phyloP scores from a whole-genome alignment of 1,140 invertebrate species.

The Caenorhabditis tropicalis region DNA sequence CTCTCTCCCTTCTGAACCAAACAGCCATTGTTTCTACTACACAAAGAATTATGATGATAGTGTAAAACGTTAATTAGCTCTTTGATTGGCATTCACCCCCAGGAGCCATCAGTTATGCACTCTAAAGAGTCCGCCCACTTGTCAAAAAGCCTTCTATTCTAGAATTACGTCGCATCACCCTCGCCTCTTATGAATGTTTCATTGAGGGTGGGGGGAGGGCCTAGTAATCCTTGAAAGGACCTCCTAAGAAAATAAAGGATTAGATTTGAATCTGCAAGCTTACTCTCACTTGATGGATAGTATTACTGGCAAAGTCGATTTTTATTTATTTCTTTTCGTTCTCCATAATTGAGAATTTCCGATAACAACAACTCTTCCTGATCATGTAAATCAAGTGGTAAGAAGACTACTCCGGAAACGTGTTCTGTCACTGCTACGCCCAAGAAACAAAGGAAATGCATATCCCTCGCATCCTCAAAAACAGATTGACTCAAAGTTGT shows the following conservation, averaged over 20 bases:
- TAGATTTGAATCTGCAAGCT: background rate
- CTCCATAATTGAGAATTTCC: background rate
- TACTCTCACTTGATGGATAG: background rate
- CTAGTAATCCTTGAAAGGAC: background rate
- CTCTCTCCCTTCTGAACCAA: background rate
- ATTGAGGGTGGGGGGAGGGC: background rate
- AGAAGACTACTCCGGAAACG: background rate
- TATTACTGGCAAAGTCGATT: background rate
- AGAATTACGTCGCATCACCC: background rate
- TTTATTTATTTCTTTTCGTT: background rate
- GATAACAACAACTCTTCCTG: background rate
- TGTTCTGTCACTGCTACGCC: background rate
- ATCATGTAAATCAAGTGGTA: conserved; percentile 10
- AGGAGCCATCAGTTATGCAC: background rate
- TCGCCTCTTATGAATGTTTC: background rate
- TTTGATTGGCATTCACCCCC: background rate
- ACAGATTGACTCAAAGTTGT: background rate
- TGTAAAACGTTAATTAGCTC: background rate
- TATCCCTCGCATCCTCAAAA: background rate
- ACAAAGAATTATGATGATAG: background rate
- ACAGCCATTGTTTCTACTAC: background rate
- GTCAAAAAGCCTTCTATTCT: background rate
- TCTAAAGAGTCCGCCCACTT: background rate
- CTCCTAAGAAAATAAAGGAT: background rate
- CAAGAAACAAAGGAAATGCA: background rate